Percentiles rank a stretch among this genome's conserved stretches.
These are phyloP conservation scores for Lucinisca nassula DNA, from an alignment of 2,888 invertebrate genomes.

Conservation along the genomic window DNA sequence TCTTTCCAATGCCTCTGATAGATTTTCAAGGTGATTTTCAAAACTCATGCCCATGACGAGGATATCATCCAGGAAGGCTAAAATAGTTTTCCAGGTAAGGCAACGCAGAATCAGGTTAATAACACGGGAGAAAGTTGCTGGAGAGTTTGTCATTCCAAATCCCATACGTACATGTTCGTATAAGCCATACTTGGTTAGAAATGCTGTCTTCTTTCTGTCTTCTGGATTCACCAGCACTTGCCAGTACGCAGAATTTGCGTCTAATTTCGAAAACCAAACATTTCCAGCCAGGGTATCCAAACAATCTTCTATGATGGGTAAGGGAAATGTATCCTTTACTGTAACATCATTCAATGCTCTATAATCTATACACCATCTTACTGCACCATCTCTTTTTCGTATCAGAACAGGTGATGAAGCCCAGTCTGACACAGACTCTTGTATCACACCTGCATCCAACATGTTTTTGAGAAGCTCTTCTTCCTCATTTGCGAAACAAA, in stretches of 20 bases:
- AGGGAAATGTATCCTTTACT: conserved; percentile 21
- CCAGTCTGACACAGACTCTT: conserved; percentile 31
- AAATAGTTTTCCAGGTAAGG: conserved; percentile 37
- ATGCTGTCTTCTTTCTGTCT: conserved; percentile 63
- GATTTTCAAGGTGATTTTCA: not conserved
- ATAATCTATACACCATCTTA: conserved; percentile 56
- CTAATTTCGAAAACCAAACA: conserved; percentile 25
- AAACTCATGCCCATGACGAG: conserved; percentile 42
- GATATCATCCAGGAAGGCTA: conserved; percentile 61
- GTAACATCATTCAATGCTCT: conserved; percentile 32
- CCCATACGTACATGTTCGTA: conserved; percentile 60
- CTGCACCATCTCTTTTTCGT: conserved; percentile 39
- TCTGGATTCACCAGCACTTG: conserved; percentile 32
- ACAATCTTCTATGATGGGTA: conserved; percentile 43
- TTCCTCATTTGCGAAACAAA: not conserved
- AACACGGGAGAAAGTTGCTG: conserved; percentile 50
- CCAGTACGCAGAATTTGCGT: conserved; percentile 39
- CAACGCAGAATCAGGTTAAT: conserved; percentile 55
- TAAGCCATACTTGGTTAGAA: conserved; percentile 60
- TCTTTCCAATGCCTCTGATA: not conserved
- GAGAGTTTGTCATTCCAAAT: conserved; percentile 63
- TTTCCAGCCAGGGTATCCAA: conserved; percentile 48
- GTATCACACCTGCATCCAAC: conserved; percentile 33
- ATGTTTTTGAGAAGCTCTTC: not conserved
- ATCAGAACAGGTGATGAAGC: conserved; percentile 2